These are phyloP conservation scores for Haemorhous mexicanus DNA, from an alignment of 2,113 vertebrate genomes.

Conservation along the genomic window DNA sequence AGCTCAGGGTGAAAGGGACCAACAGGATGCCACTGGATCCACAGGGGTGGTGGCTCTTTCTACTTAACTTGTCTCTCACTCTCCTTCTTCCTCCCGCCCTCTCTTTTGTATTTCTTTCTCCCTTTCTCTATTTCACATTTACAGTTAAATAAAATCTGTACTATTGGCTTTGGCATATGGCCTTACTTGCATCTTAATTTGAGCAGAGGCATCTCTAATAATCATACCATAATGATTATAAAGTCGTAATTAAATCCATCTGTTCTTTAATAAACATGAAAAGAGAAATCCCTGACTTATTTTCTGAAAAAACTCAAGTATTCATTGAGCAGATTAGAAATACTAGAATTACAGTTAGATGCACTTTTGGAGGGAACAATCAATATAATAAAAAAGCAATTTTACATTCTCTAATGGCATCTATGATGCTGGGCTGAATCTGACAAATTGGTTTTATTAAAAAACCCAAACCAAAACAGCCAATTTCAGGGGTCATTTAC, in stretches of 20 bases:
- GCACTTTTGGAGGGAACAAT: background rate
- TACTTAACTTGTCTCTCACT: background rate
- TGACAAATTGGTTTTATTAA: background rate
- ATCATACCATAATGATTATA: background rate
- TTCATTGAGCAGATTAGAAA: background rate
- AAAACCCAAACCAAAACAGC: background rate
- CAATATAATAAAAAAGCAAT: background rate
- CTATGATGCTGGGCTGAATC: background rate
- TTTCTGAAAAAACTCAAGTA: background rate
- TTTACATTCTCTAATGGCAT: background rate
- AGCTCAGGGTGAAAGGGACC: background rate
- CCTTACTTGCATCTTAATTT: background rate
- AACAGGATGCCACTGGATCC: rapidly evolving
- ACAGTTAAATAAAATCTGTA: background rate
- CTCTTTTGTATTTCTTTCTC: background rate
- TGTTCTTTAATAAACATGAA: background rate
- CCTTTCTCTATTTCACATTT: background rate
- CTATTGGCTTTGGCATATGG: background rate
- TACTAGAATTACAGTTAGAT: background rate
- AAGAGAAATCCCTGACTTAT: background rate
- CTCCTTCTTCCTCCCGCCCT: background rate
- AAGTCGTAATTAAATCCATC: background rate
- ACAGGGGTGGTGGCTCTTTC: background rate
- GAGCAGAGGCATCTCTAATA: background rate
- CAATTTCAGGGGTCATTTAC: background rate